phyloP scores from a whole-genome alignment of 1,140 invertebrate genomes.

The Pachyrhynchus sulphureomaculatus region DNA sequence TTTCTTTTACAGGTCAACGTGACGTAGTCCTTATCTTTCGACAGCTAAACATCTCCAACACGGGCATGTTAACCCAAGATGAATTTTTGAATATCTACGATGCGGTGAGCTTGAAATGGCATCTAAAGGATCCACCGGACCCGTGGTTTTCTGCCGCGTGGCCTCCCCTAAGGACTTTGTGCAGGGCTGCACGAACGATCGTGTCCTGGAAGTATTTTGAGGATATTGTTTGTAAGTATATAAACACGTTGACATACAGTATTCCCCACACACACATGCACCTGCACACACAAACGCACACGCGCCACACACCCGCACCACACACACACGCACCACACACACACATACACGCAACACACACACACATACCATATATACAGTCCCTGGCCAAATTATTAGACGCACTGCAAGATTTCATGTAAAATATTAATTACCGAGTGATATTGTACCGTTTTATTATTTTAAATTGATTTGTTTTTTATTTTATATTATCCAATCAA shows the following conservation, averaged over 20 bases:
- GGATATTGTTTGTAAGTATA: constrained; percentile 68
- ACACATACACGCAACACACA: too few species aligned
- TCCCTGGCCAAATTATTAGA: too few species aligned
- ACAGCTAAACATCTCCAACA: constrained; percentile 69
- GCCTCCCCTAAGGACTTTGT: constrained; percentile 63
- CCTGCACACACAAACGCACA: too few species aligned
- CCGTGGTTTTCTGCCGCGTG: constrained; percentile 71
- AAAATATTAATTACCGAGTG: too few species aligned
- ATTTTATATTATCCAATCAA: too few species aligned
- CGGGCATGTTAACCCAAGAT: constrained; percentile 64
- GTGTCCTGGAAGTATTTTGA: constrained; percentile 74
- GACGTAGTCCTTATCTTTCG: constrained; percentile 83
- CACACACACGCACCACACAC: too few species aligned
- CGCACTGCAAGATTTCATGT: too few species aligned
- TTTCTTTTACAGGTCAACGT: constrained; percentile 59
- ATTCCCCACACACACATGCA: too few species aligned
- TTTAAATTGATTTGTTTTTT: too few species aligned
- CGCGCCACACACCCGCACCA: too few species aligned
- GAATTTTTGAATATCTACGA: constrained; percentile 84
- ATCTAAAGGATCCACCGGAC: constrained; percentile 63
- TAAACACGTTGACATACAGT: neutral
- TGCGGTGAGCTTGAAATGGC: constrained; percentile 71
- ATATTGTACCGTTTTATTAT: too few species aligned
- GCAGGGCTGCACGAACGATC: constrained; percentile 61
- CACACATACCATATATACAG: too few species aligned